Evolutionary conservation across 1,140 invertebrate species (phyloP), one percentile per base, ranked within the genome.

Genomic region (Drosophila ogumai): DNA sequence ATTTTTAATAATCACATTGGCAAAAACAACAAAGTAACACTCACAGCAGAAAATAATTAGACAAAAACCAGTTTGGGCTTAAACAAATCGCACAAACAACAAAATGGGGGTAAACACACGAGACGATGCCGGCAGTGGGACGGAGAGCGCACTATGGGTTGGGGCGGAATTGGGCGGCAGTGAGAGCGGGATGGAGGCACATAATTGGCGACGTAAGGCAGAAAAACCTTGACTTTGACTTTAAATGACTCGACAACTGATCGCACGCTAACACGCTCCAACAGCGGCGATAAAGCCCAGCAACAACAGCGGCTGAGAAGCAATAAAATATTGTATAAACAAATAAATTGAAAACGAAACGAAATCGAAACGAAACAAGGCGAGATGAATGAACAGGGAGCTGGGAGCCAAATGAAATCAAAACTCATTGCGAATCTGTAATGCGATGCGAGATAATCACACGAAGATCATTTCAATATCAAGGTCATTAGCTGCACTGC

Each of bases 221-320:
- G 86, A 90, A 90, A 91, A 92, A 92, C 91, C 91, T 92, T 92
- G 91, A 92, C 91, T 92, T 92, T 92, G 91, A 92, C 91, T 92
- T 92, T 86, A 90, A 92, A 77, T 92, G 91, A 92, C 91, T 92
- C 78, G 85, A 60, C 66, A 68, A 75, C 73, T 56, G 74, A 76
- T 59, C 63, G 74, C 73, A 66, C 74, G 74, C 75, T 79, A 76
- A 76, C 74, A 46, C 63, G 74, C 74, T 73, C 66, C 79, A 81
- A 71, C 66, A 81, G 43, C 59, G 68, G 31, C 55, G 44, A 47
- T 65, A 74, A 25, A 46, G 36, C 41, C 13, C 74, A 66, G 25
- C 47, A 44, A 47, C 72, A 65, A 60, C 55, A 65, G 56, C 55
- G 28, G 49, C 50, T 54, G 32, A 36, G 25, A 28, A 28, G 55